Conservation (phyloP, 30 jellyfish, hydroid and myxozoan species). For the Turritopsis rubra region DNA sequence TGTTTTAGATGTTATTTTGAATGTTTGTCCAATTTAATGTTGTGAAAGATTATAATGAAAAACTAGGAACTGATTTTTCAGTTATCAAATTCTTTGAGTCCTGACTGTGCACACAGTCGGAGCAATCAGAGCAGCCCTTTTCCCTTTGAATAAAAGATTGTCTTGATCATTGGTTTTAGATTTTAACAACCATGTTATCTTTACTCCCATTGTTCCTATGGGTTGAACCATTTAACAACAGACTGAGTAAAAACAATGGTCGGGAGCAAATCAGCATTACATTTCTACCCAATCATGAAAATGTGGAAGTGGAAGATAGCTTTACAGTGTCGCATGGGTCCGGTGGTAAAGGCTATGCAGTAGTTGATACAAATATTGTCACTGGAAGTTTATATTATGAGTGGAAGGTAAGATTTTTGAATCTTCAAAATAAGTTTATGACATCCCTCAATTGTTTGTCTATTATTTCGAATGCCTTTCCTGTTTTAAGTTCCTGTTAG, state of each 20-base stretch:
- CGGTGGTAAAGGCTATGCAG: slow-evolving; percentile 28
- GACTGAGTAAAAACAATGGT: not conserved
- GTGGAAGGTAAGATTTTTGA: slow-evolving; percentile 21
- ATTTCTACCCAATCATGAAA: not conserved
- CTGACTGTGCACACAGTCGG: no score
- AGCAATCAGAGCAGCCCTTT: no score
- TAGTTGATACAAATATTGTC: slow-evolving; percentile 22
- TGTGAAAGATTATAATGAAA: not conserved
- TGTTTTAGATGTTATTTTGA: not conserved
- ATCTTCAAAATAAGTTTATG: not conserved
- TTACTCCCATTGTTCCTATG: not conserved
- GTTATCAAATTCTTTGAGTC: not conserved
- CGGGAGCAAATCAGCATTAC: not conserved
- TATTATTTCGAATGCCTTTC: no score
- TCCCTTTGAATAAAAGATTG: no score
- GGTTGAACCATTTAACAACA: slow-evolving; percentile 13
- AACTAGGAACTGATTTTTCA: no score
- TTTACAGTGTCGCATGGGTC: slow-evolving; percentile 10
- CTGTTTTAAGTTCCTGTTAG: no score
- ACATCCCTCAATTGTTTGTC: no score
- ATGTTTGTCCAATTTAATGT: not conserved
- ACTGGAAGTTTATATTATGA: not conserved
- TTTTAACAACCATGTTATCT: not conserved
- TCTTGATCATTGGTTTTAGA: slow-evolving; percentile 18
- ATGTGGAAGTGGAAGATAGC: slow-evolving; percentile 19